Evolutionary conservation across 2,888 invertebrate genomes (phyloP).

Genomic region (Podabrus alpinus): DNA sequence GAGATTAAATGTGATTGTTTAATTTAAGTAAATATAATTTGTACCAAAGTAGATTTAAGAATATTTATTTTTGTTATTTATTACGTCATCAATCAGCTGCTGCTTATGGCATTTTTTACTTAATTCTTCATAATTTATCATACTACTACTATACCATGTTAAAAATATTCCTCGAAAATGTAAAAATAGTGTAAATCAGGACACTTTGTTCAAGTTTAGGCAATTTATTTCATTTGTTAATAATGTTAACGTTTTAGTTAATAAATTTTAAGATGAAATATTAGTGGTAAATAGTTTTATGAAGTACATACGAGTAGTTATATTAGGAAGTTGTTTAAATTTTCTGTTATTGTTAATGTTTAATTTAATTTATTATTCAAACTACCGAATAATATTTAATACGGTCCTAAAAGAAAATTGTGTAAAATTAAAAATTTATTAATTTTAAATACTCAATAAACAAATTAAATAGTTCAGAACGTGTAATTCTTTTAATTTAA

Average conservation of each 20-base stretch:
- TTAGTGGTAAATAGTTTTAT: background rate
- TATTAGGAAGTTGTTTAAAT: background rate
- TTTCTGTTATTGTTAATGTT: background rate
- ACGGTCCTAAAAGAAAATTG: background rate
- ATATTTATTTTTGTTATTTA: conserved; percentile 35
- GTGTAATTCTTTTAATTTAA: background rate
- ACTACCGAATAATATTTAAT: background rate
- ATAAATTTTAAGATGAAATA: background rate
- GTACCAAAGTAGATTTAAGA: conserved; percentile 31
- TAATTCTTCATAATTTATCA: background rate
- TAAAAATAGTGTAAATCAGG: background rate
- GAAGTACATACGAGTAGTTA: background rate
- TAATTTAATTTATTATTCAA: background rate
- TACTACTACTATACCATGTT: background rate
- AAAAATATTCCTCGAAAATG: background rate
- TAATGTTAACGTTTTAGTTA: background rate
- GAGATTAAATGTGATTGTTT: conserved; percentile 51
- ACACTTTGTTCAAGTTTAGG: background rate
- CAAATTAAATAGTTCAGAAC: background rate
- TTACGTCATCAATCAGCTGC: conserved; percentile 38
- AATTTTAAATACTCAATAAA: background rate
- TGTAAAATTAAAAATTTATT: background rate
- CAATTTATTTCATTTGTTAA: background rate
- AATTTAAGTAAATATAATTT: conserved; percentile 23
- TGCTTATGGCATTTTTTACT: conserved; percentile 27